Evolutionary conservation across 2,113 vertebrate genomes (phyloP).

Genomic region (Elephantulus edwardii): DNA sequence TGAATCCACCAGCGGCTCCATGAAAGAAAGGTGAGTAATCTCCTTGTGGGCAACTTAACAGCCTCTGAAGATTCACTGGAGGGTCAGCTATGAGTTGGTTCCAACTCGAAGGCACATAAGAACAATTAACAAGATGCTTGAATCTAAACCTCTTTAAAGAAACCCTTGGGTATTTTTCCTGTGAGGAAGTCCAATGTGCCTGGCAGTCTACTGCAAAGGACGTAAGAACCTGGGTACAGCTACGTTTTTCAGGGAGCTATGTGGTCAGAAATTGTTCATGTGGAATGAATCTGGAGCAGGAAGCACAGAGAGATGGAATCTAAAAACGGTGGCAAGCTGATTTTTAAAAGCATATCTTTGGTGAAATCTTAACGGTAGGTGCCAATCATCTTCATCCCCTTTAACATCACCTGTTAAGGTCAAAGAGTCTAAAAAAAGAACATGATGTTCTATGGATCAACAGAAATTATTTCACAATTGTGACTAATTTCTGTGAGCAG

Average conservation of each 20-base stretch:
- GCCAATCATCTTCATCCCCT: background rate
- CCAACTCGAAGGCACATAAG: too few relatives aligned
- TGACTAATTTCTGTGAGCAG: background rate
- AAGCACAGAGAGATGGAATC: background rate
- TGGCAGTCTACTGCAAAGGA: background rate
- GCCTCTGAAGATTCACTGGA: too few relatives aligned
- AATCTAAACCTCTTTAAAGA: background rate
- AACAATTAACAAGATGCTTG: too few relatives aligned
- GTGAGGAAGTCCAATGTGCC: background rate
- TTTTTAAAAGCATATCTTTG: slow-evolving; percentile 18
- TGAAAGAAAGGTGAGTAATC: too few relatives aligned
- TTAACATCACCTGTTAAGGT: background rate
- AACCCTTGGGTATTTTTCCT: background rate
- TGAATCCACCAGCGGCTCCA: too few relatives aligned
- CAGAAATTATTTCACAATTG: fast-evolving
- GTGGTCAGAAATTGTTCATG: background rate
- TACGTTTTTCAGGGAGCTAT: background rate
- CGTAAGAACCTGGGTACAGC: background rate
- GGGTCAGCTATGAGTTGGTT: too few relatives aligned
- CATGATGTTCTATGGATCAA: background rate
- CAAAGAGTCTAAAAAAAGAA: slow-evolving; percentile 9
- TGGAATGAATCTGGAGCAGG: background rate
- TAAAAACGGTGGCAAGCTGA: background rate
- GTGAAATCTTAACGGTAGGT: background rate
- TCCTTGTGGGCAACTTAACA: too few relatives aligned